phyloP scores from a whole-genome alignment of 1,140 invertebrate genomes.

The Drosophila kikkawai region DNA sequence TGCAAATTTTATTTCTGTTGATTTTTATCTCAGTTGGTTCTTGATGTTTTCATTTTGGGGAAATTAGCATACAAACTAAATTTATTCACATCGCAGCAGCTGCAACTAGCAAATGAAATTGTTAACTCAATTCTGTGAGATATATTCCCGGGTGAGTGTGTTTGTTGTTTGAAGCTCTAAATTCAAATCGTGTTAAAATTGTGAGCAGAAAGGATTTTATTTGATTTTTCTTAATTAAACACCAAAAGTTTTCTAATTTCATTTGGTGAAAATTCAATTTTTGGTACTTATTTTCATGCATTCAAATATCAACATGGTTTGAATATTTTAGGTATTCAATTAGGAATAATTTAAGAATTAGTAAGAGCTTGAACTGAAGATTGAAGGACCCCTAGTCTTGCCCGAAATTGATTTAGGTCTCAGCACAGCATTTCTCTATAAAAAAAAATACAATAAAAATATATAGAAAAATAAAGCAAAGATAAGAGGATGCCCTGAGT shows the following conservation, averaged over 20 bases:
- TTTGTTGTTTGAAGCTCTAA: neutral
- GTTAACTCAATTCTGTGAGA: neutral
- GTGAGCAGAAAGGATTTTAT: neutral
- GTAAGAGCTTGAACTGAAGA: neutral
- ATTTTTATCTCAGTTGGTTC: neutral
- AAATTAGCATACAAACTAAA: conserved; percentile 9
- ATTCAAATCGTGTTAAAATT: neutral
- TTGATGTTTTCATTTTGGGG: neutral
- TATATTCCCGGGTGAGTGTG: neutral
- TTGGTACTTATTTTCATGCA: neutral
- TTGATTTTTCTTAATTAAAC: neutral
- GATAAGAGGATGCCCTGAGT: neutral
- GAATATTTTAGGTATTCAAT: neutral
- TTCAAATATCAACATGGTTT: neutral
- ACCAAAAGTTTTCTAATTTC: neutral
- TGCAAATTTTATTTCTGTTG: neutral
- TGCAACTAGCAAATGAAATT: neutral
- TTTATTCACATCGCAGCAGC: conserved; percentile 2
- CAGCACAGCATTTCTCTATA: neutral
- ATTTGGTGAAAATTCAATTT: neutral
- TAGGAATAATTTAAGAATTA: neutral
- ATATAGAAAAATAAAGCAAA: conserved; percentile 5
- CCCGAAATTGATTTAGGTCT: conserved; percentile 11
- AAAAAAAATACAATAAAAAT: conserved; percentile 9
- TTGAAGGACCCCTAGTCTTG: neutral